Conservation (phyloP, 1,140 invertebrate species). For the Drosophila guanche region DNA sequence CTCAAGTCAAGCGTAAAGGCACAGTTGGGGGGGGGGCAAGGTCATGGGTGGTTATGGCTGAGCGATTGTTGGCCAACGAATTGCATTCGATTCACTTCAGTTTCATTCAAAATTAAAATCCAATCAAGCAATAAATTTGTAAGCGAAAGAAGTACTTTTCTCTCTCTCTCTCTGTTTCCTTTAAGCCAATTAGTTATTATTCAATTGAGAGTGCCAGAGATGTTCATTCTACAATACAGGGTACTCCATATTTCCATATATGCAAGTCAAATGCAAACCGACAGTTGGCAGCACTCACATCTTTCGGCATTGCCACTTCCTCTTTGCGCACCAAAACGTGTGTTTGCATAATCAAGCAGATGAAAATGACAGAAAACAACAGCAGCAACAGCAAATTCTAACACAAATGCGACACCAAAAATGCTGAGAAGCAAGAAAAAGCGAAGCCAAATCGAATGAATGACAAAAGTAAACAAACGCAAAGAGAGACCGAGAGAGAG, state of each 20-base stretch:
- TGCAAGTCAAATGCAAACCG: constrained; percentile 27
- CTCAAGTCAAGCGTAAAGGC: constrained; percentile 47
- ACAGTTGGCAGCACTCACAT: background rate
- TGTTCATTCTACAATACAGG: too few species aligned
- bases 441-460: constrained; percentile 49
- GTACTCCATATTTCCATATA: background rate
- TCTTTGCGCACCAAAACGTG: constrained; percentile 6
- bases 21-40: constrained; percentile 23
- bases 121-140: constrained; percentile 52
- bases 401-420: constrained; percentile 10
- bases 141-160: constrained; percentile 32
- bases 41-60: constrained; percentile 38
- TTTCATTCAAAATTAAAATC: constrained; percentile 37
- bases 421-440: constrained; percentile 16
- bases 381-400: background rate
- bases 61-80: constrained; percentile 30
- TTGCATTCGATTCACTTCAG: constrained; percentile 9
- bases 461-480: constrained; percentile 63
- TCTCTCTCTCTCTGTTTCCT: too few species aligned
- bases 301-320: background rate
- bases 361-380: constrained; percentile 1
- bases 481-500: background rate
- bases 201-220: too few species aligned
- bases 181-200: too few species aligned
- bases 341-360: constrained; percentile 48